phyloP scores from a whole-genome alignment of 2,888 invertebrate genomes.

The Petrolisthes cinctipes region DNA sequence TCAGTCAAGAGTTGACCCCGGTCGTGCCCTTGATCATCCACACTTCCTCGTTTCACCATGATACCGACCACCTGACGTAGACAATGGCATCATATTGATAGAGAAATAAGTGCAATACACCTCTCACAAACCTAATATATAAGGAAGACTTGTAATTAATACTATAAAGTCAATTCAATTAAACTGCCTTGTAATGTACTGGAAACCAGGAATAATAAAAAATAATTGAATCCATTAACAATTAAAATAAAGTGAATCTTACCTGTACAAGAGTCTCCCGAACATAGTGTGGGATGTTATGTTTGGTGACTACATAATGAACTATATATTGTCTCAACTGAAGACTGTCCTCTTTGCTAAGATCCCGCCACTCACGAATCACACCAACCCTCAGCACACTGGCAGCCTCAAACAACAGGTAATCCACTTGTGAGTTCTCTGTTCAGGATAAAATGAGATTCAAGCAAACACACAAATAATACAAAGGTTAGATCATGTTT shows the following conservation, averaged over 20 bases:
- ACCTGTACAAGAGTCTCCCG: constrained; percentile 73
- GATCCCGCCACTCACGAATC: constrained; percentile 84
- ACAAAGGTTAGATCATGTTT: no score
- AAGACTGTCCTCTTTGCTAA: constrained; percentile 79
- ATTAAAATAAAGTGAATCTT: background rate
- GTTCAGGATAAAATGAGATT: constrained; percentile 58
- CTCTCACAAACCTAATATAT: no score
- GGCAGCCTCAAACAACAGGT: constrained; percentile 89
- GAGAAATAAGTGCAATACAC: background rate
- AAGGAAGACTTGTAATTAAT: no score
- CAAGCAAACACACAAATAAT: background rate
- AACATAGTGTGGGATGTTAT: constrained; percentile 80
- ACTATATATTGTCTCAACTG: constrained; percentile 83
- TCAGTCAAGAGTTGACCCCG: constrained; percentile 79
- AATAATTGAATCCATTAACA: no score
- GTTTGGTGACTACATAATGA: constrained; percentile 80
- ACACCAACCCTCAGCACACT: constrained; percentile 84
- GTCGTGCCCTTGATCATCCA: constrained; percentile 78
- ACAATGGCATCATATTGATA: background rate
- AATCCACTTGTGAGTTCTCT: constrained; percentile 80
- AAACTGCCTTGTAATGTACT: no score
- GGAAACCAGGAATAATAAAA: no score
- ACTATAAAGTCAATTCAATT: no score
- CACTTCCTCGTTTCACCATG: constrained; percentile 86
- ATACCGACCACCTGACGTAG: constrained; percentile 81